Conservation (phyloP, 2,888 invertebrate species). For the Oconnorella tubifera region DNA sequence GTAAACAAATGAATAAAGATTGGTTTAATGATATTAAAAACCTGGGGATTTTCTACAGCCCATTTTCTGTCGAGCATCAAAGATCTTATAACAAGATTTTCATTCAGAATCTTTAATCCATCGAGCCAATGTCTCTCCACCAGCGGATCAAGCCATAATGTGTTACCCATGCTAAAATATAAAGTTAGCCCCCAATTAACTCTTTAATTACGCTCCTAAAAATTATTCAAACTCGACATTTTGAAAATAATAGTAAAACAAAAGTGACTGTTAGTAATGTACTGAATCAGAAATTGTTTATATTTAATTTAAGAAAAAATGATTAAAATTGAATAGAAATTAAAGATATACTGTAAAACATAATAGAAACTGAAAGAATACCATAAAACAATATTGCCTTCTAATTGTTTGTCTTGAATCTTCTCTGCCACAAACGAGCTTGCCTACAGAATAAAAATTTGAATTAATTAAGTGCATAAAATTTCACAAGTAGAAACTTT, state of each 20-base stretch:
- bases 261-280: too few relatives aligned
- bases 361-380: conserved; percentile 25
- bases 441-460: conserved; percentile 40
- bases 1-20: not conserved
- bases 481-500: too few relatives aligned
- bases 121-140: conserved; percentile 62
- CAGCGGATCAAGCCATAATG: conserved; percentile 66
- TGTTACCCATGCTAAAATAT: conserved; percentile 62
- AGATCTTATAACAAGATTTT: conserved; percentile 45
- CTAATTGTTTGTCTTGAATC: conserved; percentile 41
- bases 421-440: conserved; percentile 51
- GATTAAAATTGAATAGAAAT: not conserved
- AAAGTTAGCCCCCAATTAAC: too few relatives aligned
- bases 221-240: too few relatives aligned
- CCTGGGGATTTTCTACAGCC: conserved; percentile 24
- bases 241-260: too few relatives aligned
- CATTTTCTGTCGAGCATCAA: conserved; percentile 12
- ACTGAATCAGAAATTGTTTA: too few relatives aligned
- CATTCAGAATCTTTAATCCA: conserved; percentile 58
- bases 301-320: too few relatives aligned
- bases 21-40: not conserved
- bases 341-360: not conserved
- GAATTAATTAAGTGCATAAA: not conserved
- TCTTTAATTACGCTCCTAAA: too few relatives aligned
- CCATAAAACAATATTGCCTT: conserved; percentile 48